Base-by-base conservation (phyloP, 2,888 invertebrate genomes). In the Melieria omissa region DNA sequence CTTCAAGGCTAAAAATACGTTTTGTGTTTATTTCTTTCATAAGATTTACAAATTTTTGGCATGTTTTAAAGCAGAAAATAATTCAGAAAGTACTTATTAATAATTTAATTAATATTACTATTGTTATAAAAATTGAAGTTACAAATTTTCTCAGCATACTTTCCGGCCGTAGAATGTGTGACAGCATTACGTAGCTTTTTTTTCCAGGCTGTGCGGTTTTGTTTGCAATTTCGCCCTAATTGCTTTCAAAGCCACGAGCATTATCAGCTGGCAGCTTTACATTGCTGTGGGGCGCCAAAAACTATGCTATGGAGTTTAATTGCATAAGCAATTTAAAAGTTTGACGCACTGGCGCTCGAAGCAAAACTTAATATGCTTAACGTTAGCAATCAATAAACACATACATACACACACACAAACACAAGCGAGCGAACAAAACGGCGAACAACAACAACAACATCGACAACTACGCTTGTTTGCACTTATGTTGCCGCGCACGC, bases 281-380 rank as follows among this genome's bases (percentile, higher is more conserved):
- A 47, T n/a, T 41, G 29, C n/a, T 45, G 9, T 10, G 29, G 29
- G 16, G 8, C 5, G 0, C 10, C 1, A 16, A 49, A 46, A 44
- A 12, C 10, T 3, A 29, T 4, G 12, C 14, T 52, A 67, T 58
- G 49, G 60, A 70, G 47, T 69, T 69, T 72, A 72, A 72, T 72
- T 69, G 68, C 69, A 72, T 72, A 67, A 67, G 72, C 60, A 72
- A 69, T 69, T 72, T 69, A 46, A 68, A 72, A 72, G 62, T 67
- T 67, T 61, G 67, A 55, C 45, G 65, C 65, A 65, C 57, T 65
- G 55, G 57, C 42, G 29, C 14, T 45, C 42, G 67, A 60, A 60
- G 60, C 52, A 61, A 67, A 67, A 67, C 46, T 54, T 68, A 60
- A 68, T 72, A 65, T 72, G 69, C 65, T 69, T 72, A 72, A 65